phyloP scores from a whole-genome alignment of 2,113 vertebrate genomes.

The Grammomys dolichurus region DNA sequence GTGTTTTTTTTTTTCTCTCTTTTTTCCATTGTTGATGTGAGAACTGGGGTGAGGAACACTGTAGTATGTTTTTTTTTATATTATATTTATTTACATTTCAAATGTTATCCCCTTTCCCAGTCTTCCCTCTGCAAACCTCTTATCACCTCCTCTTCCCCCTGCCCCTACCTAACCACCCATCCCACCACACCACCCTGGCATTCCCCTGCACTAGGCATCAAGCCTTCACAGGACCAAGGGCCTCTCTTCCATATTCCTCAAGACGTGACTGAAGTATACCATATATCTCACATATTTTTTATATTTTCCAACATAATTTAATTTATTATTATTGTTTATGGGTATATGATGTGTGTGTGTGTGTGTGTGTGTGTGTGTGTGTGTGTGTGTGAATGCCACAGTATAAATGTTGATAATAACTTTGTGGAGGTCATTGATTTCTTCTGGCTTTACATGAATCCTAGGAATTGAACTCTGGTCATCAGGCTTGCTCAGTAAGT shows the following conservation, averaged over 20 bases:
- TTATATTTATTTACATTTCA: too few species aligned
- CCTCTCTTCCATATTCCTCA: neutral
- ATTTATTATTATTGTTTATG: neutral
- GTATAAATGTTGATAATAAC: neutral
- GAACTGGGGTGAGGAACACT: neutral
- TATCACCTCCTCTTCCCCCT: too few species aligned
- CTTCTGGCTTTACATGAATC: neutral
- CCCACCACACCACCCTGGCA: too few species aligned
- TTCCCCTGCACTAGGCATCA: too few species aligned
- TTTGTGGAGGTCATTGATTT: neutral
- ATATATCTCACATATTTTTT: neutral
- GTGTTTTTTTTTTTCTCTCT: neutral
- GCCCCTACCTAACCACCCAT: too few species aligned
- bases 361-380: neutral
- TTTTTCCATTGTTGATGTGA: neutral
- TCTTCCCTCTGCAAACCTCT: too few species aligned
- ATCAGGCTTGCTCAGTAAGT: neutral
- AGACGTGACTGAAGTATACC: neutral
- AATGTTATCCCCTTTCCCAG: too few species aligned
- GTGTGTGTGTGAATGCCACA: neutral
- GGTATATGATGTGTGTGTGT: too few species aligned
- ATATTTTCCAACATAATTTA: neutral
- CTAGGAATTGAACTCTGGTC: too few species aligned
- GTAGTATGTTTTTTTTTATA: neutral
- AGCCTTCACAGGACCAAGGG: too few species aligned